Evolutionary conservation across 2,113 vertebrate species (phyloP).

Genomic region (Aythya baeri): DNA sequence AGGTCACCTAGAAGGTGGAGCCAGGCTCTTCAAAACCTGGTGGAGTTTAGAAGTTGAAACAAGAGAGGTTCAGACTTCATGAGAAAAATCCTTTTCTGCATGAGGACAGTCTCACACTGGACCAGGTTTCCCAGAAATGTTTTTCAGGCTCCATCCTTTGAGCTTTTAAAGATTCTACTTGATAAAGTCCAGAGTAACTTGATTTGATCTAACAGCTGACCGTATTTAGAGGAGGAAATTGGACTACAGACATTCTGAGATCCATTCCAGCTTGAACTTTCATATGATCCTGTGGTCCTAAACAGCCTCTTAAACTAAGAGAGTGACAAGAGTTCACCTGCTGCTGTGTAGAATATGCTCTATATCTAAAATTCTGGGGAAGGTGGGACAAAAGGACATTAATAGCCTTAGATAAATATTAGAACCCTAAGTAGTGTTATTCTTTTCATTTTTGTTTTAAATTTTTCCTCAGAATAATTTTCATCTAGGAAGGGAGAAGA

Average conservation of each 20-base stretch:
- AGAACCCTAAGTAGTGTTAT: slow-evolving; percentile 16
- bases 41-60: neutral
- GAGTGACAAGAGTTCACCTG: neutral
- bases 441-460: slow-evolving; percentile 6
- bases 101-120: neutral
- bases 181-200: neutral
- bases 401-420: slow-evolving; percentile 50
- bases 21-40: neutral
- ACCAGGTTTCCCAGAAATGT: neutral
- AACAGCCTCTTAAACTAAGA: neutral
- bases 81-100: neutral
- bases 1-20: neutral
- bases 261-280: neutral
- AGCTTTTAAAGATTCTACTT: neutral
- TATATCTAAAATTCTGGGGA: neutral
- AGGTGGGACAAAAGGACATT: neutral
- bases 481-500: neutral
- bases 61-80: neutral
- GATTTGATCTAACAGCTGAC: neutral
- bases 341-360: neutral
- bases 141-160: neutral
- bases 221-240: neutral
- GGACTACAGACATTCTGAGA: neutral
- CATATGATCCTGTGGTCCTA: neutral
- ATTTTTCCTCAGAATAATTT: slow-evolving; percentile 40